phyloP scores from a whole-genome alignment of 2,113 vertebrate genomes.

The Oxygymnocypris stewartii region DNA sequence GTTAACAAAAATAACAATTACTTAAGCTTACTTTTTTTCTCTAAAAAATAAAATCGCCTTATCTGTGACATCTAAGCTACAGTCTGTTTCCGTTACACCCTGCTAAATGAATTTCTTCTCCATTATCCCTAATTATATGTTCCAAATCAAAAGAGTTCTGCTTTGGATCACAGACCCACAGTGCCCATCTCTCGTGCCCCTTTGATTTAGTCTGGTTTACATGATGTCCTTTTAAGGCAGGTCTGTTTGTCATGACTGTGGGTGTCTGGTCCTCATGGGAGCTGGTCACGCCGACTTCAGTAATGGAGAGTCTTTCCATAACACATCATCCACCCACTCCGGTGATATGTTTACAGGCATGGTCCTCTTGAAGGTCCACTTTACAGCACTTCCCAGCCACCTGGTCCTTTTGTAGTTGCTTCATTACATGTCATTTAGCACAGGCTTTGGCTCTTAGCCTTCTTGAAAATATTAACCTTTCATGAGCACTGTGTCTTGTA shows the following conservation, averaged over 20 bases:
- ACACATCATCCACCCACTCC: constrained; percentile 29
- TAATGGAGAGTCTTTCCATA: constrained; percentile 33
- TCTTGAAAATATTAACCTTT: neutral
- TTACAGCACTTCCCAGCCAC: neutral
- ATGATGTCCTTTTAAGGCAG: constrained; percentile 35
- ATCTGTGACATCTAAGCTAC: neutral
- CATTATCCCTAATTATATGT: constrained; percentile 54
- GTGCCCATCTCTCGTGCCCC: constrained; percentile 1
- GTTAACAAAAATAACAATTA: constrained; percentile 1
- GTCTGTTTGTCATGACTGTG: constrained; percentile 29
- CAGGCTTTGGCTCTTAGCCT: neutral
- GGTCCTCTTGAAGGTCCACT: constrained; percentile 5
- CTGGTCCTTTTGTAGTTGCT: constrained; percentile 31
- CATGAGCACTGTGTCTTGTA: neutral
- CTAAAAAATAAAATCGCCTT: neutral
- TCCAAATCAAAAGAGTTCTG: constrained; percentile 32
- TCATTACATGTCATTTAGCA: constrained; percentile 9
- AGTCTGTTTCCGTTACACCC: constrained; percentile 39
- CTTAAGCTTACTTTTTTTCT: neutral
- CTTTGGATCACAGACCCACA: constrained; percentile 16
- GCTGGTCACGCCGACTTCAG: constrained; percentile 13
- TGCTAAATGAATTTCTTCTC: constrained; percentile 32
- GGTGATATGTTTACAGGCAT: neutral
- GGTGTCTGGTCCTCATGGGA: constrained; percentile 43
- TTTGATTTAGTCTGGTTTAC: constrained; percentile 35